Percentiles rank a stretch among this genome's conserved stretches.
phyloP scores from a whole-genome alignment of 2,113 vertebrate genomes.

The Jaculus jaculus region DNA sequence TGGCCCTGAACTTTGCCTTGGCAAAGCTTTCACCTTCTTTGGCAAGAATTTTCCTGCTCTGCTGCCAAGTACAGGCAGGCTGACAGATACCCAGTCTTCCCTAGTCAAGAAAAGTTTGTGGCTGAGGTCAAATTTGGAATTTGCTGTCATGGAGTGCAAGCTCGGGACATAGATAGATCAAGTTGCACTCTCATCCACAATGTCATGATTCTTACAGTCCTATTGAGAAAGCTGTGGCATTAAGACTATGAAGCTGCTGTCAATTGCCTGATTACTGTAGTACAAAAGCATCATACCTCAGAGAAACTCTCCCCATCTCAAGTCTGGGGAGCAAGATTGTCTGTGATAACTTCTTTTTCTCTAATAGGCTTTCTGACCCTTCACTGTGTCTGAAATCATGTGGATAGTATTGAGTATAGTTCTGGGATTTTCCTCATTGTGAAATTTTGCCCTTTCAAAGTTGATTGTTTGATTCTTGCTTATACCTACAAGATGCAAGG shows the following conservation, averaged over 20 bases:
- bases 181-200: not conserved
- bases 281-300: not conserved
- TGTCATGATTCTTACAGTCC: not conserved
- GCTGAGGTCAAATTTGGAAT: not conserved
- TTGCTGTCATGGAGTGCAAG: not conserved
- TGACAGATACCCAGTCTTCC: not conserved
- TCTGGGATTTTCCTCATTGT: not conserved
- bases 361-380: not conserved
- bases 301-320: not conserved
- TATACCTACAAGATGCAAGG: not conserved
- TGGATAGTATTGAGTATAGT: not conserved
- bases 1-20: not conserved
- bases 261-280: not conserved
- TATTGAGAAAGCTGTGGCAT: not conserved
- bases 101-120: not conserved
- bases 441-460: not conserved
- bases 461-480: not conserved
- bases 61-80: not conserved
- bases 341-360: not conserved
- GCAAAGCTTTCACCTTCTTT: conserved; percentile 21
- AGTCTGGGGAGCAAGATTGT: not conserved
- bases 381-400: not conserved
- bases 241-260: not conserved
- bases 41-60: not conserved
- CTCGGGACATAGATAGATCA: not conserved